Conservation (phyloP, 2,888 invertebrate genomes). For the Teleogryllus oceanicus region DNA sequence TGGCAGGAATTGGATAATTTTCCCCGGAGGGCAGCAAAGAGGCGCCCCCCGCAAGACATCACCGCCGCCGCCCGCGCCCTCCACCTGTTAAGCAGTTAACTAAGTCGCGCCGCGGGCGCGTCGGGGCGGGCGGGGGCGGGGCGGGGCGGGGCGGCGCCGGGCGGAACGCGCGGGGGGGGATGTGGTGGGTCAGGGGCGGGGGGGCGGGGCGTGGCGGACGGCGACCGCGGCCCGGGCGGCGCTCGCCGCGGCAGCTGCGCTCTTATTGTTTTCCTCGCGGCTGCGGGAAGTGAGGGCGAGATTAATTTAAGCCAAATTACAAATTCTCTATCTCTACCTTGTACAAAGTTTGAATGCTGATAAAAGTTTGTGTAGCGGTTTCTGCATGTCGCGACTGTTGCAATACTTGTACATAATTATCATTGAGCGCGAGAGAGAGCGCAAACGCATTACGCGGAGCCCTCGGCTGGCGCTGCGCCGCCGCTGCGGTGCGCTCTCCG, state of each 20-base stretch:
- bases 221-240: not conserved
- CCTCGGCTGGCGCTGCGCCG: not conserved
- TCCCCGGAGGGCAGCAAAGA: constrained; percentile 35
- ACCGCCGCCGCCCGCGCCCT: constrained; percentile 31
- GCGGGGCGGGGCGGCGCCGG: constrained; percentile 20
- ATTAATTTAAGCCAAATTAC: constrained; percentile 18
- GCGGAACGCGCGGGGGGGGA: constrained; percentile 3
- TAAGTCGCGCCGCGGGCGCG: constrained; percentile 34
- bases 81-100: constrained; percentile 37
- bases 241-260: constrained; percentile 7
- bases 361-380: constrained; percentile 18
- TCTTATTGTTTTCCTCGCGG: constrained; percentile 7
- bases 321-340: constrained; percentile 7
- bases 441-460: not conserved
- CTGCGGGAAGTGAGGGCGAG: not conserved
- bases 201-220: not conserved
- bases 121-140: constrained; percentile 25
- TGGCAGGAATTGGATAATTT: constrained; percentile 37
- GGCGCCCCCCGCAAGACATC: not conserved
- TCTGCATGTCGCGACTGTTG: constrained; percentile 10
- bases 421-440: constrained; percentile 18
- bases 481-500: constrained; percentile 4
- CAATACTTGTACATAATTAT: constrained; percentile 23
- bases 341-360: constrained; percentile 18
- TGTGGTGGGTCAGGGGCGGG: not conserved